Evolutionary conservation across 92 coral and sea anemone genomes (phyloP).

Genomic region (Siderastrea radians): DNA sequence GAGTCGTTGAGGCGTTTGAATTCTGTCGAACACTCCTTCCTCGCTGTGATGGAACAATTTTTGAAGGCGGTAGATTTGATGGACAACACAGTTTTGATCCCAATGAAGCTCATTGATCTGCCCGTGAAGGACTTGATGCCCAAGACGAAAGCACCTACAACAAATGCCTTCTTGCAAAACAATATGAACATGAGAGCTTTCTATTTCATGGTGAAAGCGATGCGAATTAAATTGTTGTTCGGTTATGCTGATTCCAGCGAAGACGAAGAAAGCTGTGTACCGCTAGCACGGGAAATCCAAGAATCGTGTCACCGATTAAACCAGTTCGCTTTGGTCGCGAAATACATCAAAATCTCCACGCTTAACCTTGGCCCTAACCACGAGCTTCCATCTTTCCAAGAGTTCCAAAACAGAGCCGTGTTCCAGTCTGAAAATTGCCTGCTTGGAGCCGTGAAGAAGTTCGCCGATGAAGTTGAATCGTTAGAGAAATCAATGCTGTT

Average conservation of each 20-base stretch:
- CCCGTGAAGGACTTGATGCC: slow-evolving; percentile 75
- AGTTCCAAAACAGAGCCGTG: slow-evolving; percentile 53
- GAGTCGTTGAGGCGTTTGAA: slow-evolving; percentile 68
- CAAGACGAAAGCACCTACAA: neutral
- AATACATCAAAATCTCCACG: slow-evolving; percentile 61
- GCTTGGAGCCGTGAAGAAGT: slow-evolving; percentile 70
- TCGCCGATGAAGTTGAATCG: slow-evolving; percentile 75
- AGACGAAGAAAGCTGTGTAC: slow-evolving; percentile 62
- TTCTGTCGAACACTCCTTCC: slow-evolving; percentile 75
- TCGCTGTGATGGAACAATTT: slow-evolving; percentile 87
- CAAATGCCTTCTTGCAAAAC: slow-evolving; percentile 67
- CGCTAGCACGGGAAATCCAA: slow-evolving; percentile 64
- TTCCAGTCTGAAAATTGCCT: slow-evolving; percentile 48
- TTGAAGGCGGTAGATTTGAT: slow-evolving; percentile 85
- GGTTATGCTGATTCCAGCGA: slow-evolving; percentile 61
- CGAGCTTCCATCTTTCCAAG: slow-evolving; percentile 69
- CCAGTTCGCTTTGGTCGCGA: slow-evolving; percentile 77
- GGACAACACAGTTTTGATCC: slow-evolving; percentile 93
- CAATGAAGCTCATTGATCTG: slow-evolving; percentile 89
- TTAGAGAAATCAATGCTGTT: slow-evolving; percentile 88
- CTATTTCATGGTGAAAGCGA: slow-evolving; percentile 81
- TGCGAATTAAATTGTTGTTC: slow-evolving; percentile 73
- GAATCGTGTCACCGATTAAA: slow-evolving; percentile 75
- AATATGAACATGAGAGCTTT: slow-evolving; percentile 81
- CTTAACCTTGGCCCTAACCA: slow-evolving; percentile 45